Base-by-base conservation (phyloP, 2,797 vertebrate genomes). In the Phataginus tetradactyla region DNA sequence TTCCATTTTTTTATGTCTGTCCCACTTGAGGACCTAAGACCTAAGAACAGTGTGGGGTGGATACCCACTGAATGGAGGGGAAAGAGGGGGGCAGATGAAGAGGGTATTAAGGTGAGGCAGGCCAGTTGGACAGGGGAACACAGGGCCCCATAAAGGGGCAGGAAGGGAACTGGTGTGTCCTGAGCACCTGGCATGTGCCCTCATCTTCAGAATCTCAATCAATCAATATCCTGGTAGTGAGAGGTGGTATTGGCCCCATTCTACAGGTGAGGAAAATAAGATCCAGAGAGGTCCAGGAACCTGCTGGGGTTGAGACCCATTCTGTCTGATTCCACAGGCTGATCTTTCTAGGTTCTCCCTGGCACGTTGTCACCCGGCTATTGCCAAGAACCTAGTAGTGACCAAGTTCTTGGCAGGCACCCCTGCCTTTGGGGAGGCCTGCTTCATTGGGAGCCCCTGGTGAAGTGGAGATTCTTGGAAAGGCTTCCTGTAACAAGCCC, bases 351-450 rank as follows among this genome's bases (percentile, higher is more conserved):
- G 86, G 42, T 92, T 77, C 77, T 91, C 92, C 42, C 83, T 94
- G 93, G 63, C 57, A 83, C 39, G 69, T 63, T 51, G 66, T 96
- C 80, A 88, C 14, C 61, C 72, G 87, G 87, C 63, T 81, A 92
- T 59, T 96, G 92, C 92, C 92, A 92, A 96, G 87, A 94, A 89
- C 32, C 27, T 63, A 95, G 63, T 51, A 94, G 91, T 78, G 66
- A 92, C 68, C 87, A 96, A 42, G 68, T 64, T 87, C 90, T 95
- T 96, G 95, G 83, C 84, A 95, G 69, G 25, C 39, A 20, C 59
- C 32, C 20, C 42, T 0, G 4, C 57, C 29, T 86, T n/a, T 85
- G 93, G 68, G 59, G 57, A 79, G 32, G 49, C 11, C 71, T n/a
- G 25, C 63, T 77, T 92, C 61, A 11, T 20, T 15, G 29, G 89